These are phyloP conservation scores for Thomomys bottae DNA, from an alignment of 2,113 vertebrate species.

Conservation along the genomic window DNA sequence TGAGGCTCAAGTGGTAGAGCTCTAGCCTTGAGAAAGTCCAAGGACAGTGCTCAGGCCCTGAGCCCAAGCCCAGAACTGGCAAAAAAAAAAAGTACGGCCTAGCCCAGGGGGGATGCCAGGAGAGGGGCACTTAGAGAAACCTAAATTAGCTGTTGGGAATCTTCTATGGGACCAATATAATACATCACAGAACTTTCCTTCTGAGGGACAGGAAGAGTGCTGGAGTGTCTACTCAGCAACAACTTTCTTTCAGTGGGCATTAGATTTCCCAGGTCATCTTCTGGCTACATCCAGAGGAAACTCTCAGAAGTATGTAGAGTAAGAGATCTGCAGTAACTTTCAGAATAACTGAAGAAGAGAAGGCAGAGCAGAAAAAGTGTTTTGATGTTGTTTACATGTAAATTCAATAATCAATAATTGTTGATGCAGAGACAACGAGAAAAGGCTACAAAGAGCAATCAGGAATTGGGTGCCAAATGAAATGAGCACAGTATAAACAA, in stretches of 20 bases:
- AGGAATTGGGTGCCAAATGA: background rate
- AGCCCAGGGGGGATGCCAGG: background rate
- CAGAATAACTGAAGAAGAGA: background rate
- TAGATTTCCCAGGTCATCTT: background rate
- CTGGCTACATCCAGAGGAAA: background rate
- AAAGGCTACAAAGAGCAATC: background rate
- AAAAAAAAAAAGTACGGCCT: background rate
- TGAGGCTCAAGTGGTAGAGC: too few relatives aligned
- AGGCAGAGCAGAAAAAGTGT: background rate
- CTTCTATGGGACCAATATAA: background rate
- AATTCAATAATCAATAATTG: background rate
- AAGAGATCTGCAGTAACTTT: background rate
- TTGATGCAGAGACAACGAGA: background rate
- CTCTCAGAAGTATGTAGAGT: background rate
- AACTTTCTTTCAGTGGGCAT: background rate
- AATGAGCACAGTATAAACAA: background rate
- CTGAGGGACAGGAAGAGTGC: background rate
- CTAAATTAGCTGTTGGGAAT: background rate
- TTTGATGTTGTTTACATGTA: background rate
- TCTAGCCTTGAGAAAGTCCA: too few relatives aligned
- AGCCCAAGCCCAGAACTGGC: too few relatives aligned
- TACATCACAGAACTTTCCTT: background rate
- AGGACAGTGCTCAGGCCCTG: too few relatives aligned
- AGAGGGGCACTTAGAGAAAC: background rate
- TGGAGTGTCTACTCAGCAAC: background rate